phyloP scores from a whole-genome alignment of 2,888 invertebrate species.

The Cosmia trapezina region DNA sequence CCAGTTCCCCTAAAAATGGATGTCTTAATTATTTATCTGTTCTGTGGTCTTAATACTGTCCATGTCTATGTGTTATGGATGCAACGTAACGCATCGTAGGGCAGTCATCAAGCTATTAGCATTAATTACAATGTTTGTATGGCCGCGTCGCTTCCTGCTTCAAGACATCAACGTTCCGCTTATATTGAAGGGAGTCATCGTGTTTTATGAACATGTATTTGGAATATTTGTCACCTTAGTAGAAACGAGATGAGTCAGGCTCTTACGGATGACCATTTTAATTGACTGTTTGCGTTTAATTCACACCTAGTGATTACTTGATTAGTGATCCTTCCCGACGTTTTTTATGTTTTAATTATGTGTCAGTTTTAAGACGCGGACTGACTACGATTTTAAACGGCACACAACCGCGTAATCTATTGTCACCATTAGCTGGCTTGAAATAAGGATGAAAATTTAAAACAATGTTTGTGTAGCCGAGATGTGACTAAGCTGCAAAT shows the following conservation, averaged over 20 bases:
- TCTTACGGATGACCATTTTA: neutral
- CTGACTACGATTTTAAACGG: no score
- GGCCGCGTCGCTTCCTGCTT: constrained; percentile 82
- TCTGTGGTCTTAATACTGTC: neutral
- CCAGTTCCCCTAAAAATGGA: neutral
- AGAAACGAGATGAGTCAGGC: constrained; percentile 10
- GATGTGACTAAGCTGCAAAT: no score
- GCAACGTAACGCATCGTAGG: constrained; percentile 37
- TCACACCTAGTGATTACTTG: constrained; percentile 34
- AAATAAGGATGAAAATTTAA: no score
- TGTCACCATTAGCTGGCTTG: no score
- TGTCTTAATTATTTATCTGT: no score
- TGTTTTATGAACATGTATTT: constrained; percentile 29
- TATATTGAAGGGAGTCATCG: constrained; percentile 54
- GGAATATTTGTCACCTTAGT: constrained; percentile 26
- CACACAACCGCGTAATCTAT: no score
- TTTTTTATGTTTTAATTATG: neutral
- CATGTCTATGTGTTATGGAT: neutral
- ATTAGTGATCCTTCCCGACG: constrained; percentile 9
- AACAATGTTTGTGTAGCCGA: no score
- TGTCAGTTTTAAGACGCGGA: no score
- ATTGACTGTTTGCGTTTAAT: constrained; percentile 24
- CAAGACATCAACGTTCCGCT: constrained; percentile 33
- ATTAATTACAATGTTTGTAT: constrained; percentile 83
- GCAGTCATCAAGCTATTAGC: constrained; percentile 75